phyloP scores from a whole-genome alignment of 2,888 invertebrate genomes.

The Bellardia pandia region DNA sequence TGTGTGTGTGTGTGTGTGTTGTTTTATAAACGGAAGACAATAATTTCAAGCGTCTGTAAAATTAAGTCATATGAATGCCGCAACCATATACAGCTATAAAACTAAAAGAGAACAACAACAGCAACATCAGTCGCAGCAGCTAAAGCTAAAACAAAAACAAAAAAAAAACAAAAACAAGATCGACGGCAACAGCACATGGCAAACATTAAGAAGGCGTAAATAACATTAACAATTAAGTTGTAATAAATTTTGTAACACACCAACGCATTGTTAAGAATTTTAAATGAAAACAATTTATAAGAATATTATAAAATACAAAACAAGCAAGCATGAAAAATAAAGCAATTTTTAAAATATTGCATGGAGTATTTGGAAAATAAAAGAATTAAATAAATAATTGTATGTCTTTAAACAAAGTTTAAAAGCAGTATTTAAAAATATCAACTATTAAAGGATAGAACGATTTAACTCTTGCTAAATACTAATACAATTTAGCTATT shows the following conservation, averaged over 20 bases:
- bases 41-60: constrained; percentile 70
- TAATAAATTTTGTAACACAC: constrained; percentile 74
- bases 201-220: constrained; percentile 72
- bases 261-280: constrained; percentile 73
- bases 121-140: constrained; percentile 54
- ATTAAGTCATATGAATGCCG: constrained; percentile 69
- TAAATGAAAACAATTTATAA: constrained; percentile 69
- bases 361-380: too few relatives aligned
- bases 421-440: too few relatives aligned
- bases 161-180: constrained; percentile 28
- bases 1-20: constrained; percentile 9
- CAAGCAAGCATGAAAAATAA: background rate
- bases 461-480: too few relatives aligned
- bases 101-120: background rate
- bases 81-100: constrained; percentile 46
- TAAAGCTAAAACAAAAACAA: constrained; percentile 9
- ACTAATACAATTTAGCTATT: too few relatives aligned
- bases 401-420: too few relatives aligned
- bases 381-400: too few relatives aligned
- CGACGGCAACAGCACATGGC: constrained; percentile 63
- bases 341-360: constrained; percentile 13
- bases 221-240: constrained; percentile 76
- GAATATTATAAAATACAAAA: constrained; percentile 12
- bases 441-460: too few relatives aligned
- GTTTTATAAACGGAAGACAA: constrained; percentile 68